A percentile compares a stretch with the other conserved stretches of the same genome.
These are phyloP conservation scores for Saturnia pavonia DNA, from an alignment of 2,888 invertebrate genomes.

Conservation along the genomic window DNA sequence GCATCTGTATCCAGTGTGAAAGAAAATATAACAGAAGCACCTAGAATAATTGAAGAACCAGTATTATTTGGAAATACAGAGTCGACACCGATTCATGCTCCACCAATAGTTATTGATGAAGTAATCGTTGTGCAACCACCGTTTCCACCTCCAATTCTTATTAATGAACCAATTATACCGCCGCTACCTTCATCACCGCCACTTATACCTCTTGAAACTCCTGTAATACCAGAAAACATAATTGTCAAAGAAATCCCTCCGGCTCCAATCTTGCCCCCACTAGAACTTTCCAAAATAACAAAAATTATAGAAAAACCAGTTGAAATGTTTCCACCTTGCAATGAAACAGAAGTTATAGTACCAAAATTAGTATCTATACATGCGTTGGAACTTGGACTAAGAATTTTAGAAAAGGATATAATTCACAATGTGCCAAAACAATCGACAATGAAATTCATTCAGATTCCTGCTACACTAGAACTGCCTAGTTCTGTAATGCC, in stretches of 20 bases:
- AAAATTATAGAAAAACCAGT: slow-evolving; percentile 19
- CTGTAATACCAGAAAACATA: slow-evolving; percentile 3
- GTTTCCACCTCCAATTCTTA: slow-evolving; percentile 14
- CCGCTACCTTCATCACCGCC: slow-evolving; percentile 10
- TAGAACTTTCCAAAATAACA: slow-evolving; percentile 20
- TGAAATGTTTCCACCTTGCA: slow-evolving; percentile 4
- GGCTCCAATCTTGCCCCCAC: slow-evolving; percentile 21
- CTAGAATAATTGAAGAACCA: background rate
- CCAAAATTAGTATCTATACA: slow-evolving; percentile 1
- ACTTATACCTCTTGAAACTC: slow-evolving; percentile 1
- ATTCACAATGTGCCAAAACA: background rate
- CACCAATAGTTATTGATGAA: slow-evolving; percentile 24
- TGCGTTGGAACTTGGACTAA: background rate
- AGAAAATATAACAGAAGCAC: slow-evolving; percentile 13
- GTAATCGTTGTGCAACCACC: slow-evolving; percentile 15
- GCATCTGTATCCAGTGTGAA: slow-evolving; percentile 28
- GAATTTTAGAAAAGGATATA: background rate
- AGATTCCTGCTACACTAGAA: background rate
- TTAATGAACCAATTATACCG: slow-evolving; percentile 24
- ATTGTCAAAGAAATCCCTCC: slow-evolving; percentile 6
- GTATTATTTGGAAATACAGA: background rate
- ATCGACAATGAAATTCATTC: background rate
- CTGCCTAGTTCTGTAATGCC: background rate
- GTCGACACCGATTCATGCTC: background rate
- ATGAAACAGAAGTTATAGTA: slow-evolving; percentile 5